These are phyloP conservation scores for Amblyopsis rosae DNA, from an alignment of 2,113 vertebrate species.

Conservation along the genomic window DNA sequence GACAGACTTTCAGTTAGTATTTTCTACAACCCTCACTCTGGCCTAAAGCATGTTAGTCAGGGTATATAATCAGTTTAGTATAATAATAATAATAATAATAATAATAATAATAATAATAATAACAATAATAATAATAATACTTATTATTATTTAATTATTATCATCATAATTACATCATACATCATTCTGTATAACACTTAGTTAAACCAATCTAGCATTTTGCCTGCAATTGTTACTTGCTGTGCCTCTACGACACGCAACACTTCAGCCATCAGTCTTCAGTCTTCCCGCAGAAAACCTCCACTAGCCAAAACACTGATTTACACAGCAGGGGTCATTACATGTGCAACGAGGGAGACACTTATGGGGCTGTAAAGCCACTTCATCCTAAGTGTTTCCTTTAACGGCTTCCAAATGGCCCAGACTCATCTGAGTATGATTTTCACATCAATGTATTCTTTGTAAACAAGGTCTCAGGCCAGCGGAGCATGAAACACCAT, in stretches of 20 bases:
- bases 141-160: no score
- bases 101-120: no score
- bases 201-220: not conserved
- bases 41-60: no score
- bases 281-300: constrained; percentile 42
- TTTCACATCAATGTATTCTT: constrained; percentile 67
- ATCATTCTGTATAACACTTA: no score
- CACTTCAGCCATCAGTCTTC: not conserved
- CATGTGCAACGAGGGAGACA: constrained; percentile 55
- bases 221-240: not conserved
- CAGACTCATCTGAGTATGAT: constrained; percentile 57
- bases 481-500: constrained; percentile 43
- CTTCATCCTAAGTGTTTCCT: constrained; percentile 50
- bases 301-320: constrained; percentile 45
- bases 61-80: no score
- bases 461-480: constrained; percentile 55
- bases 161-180: no score
- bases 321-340: constrained; percentile 65
- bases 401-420: constrained; percentile 69
- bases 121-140: no score
- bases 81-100: no score
- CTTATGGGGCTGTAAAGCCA: constrained; percentile 63
- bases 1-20: no score
- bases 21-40: no score
- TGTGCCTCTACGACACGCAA: constrained; percentile 23